Conservation (phyloP, 2,797 vertebrate species). For the Crocodylus rhombifer region DNA sequence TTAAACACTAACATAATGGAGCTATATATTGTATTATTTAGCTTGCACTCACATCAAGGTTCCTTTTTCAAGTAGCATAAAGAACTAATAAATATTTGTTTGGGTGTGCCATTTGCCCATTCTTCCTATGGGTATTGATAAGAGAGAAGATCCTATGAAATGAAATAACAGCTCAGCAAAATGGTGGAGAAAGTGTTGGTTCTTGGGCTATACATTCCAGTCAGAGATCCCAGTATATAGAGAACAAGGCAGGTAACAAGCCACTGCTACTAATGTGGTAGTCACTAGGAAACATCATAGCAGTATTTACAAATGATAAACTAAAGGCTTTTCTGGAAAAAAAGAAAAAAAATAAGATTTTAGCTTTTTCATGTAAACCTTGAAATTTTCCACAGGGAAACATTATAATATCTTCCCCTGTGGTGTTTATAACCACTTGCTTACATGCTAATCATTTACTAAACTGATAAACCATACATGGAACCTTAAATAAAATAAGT, state of each 20-base stretch:
- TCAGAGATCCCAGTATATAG: neutral
- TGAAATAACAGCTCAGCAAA: neutral
- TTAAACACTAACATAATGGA: neutral
- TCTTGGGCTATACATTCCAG: neutral
- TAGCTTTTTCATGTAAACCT: neutral
- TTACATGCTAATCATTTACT: neutral
- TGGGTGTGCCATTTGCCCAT: neutral
- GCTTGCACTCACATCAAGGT: neutral
- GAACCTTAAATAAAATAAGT: too few relatives aligned
- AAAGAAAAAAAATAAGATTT: neutral
- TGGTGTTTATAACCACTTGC: neutral
- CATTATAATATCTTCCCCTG: neutral
- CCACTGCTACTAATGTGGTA: neutral
- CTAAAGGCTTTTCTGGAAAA: too few relatives aligned
- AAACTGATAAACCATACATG: too few relatives aligned
- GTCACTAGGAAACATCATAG: too few relatives aligned
- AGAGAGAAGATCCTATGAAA: neutral
- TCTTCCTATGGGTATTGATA: neutral
- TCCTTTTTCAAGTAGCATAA: neutral
- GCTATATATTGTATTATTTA: neutral
- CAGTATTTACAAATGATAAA: too few relatives aligned
- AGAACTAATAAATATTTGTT: neutral
- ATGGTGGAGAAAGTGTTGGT: neutral
- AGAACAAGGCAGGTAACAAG: neutral
- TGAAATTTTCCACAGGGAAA: neutral